These are phyloP conservation scores for Umimayanthus chanpuru DNA, from an alignment of 92 coral and sea anemone species.

Conservation along the genomic window DNA sequence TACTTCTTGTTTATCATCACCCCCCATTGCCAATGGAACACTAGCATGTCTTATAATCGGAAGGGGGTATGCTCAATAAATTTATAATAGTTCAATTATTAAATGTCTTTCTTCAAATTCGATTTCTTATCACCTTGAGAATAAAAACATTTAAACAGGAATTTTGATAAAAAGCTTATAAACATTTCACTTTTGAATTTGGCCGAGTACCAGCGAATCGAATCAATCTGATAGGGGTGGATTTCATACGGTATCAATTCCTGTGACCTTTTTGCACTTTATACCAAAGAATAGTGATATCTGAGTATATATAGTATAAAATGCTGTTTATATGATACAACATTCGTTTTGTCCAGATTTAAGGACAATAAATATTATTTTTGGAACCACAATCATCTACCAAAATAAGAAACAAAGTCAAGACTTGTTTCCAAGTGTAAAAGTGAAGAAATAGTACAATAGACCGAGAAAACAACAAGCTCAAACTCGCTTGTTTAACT, in stretches of 20 bases:
- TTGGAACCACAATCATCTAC: not conserved
- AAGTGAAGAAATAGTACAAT: not conserved
- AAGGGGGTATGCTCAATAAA: not conserved
- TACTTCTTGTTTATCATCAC: not conserved
- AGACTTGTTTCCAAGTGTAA: not conserved
- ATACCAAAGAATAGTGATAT: no score
- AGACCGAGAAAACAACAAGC: not conserved
- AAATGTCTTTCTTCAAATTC: no score
- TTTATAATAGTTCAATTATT: no score
- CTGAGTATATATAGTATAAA: no score
- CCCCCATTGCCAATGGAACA: not conserved
- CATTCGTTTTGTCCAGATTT: not conserved
- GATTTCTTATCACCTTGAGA: not conserved
- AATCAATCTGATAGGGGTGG: not conserved
- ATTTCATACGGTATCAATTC: not conserved
- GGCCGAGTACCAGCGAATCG: no score
- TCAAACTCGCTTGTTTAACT: not conserved
- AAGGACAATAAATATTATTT: not conserved
- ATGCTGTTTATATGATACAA: no score
- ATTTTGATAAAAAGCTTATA: no score
- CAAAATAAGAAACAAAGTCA: not conserved
- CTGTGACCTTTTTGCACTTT: not conserved
- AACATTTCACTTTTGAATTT: no score
- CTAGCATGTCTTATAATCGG: not conserved
- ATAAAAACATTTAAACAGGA: no score